These are phyloP conservation scores for Rhingia campestris DNA, from an alignment of 2,888 invertebrate species.

Conservation along the genomic window DNA sequence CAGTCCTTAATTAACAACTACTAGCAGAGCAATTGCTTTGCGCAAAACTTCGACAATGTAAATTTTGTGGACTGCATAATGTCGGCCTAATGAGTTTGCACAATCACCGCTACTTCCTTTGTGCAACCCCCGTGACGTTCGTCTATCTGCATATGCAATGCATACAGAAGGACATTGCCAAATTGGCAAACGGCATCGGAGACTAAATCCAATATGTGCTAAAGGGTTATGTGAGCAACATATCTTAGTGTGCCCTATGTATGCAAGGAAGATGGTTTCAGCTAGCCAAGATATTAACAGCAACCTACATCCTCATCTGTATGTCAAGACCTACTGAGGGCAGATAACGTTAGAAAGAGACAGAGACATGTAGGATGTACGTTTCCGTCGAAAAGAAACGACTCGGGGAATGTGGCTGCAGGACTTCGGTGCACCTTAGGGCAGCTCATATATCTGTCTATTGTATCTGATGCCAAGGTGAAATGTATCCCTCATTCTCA, in stretches of 20 bases:
- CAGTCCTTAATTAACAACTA: slow-evolving; percentile 59
- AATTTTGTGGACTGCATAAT: slow-evolving; percentile 68
- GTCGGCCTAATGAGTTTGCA: slow-evolving; percentile 67
- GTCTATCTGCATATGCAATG: slow-evolving; percentile 16
- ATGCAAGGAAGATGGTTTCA: slow-evolving; percentile 11
- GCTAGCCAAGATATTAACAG: slow-evolving; percentile 58
- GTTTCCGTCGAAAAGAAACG: slow-evolving; percentile 55
- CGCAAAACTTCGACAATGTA: slow-evolving; percentile 61
- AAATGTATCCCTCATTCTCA: slow-evolving; percentile 46
- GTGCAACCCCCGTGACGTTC: background rate
- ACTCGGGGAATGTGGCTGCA: slow-evolving; percentile 38
- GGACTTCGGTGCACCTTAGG: slow-evolving; percentile 37
- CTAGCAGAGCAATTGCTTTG: slow-evolving; percentile 51
- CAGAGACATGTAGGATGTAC: background rate
- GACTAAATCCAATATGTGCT: slow-evolving; percentile 63
- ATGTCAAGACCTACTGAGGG: background rate
- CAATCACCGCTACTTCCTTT: slow-evolving; percentile 27
- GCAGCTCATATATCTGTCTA: slow-evolving; percentile 53
- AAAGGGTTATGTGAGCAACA: slow-evolving; percentile 42
- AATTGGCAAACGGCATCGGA: slow-evolving; percentile 67
- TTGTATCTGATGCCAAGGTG: slow-evolving; percentile 62
- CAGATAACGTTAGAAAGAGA: background rate
- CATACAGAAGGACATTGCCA: slow-evolving; percentile 51
- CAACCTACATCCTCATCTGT: slow-evolving; percentile 26
- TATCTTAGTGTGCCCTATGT: slow-evolving; percentile 14